Percentiles rank a stretch among this genome's conserved stretches.
Conservation (phyloP, 2,113 vertebrate genomes). For the Taxidea taxus region DNA sequence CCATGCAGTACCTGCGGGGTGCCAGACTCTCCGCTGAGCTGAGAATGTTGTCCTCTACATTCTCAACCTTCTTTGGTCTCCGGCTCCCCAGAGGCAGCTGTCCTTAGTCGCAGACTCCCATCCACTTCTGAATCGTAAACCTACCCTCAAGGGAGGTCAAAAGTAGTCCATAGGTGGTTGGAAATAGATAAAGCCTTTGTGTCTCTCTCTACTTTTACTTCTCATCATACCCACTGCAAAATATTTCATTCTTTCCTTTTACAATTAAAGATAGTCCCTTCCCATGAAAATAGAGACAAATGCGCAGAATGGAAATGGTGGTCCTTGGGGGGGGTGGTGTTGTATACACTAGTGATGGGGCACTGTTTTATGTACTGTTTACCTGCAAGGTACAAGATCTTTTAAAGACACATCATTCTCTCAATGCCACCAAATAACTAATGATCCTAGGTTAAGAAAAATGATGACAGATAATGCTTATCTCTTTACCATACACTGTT, state of each 20-base stretch:
- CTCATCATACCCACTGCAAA: background rate
- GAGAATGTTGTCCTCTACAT: background rate
- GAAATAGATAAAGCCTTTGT: background rate
- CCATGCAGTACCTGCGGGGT: fast-evolving
- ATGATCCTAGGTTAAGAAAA: background rate
- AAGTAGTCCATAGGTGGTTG: background rate
- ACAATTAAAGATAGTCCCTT: background rate
- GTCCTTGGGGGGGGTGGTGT: background rate
- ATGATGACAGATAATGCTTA: background rate
- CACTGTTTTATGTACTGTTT: background rate
- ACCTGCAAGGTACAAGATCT: background rate
- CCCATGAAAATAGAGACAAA: background rate
- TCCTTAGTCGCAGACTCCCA: background rate
- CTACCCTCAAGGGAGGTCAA: background rate
- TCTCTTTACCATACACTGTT: background rate
- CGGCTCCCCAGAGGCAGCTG: background rate
- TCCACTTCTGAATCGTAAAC: background rate
- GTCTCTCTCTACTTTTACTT: background rate
- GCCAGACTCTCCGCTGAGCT: background rate
- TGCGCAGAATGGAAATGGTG: background rate
- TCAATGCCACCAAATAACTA: background rate
- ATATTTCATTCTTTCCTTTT: background rate
- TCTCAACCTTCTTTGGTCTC: background rate
- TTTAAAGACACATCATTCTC: background rate
- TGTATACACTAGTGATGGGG: fast-evolving